These are phyloP conservation scores for Drosophila ohnishii DNA, from an alignment of 1,140 invertebrate genomes.

Conservation along the genomic window DNA sequence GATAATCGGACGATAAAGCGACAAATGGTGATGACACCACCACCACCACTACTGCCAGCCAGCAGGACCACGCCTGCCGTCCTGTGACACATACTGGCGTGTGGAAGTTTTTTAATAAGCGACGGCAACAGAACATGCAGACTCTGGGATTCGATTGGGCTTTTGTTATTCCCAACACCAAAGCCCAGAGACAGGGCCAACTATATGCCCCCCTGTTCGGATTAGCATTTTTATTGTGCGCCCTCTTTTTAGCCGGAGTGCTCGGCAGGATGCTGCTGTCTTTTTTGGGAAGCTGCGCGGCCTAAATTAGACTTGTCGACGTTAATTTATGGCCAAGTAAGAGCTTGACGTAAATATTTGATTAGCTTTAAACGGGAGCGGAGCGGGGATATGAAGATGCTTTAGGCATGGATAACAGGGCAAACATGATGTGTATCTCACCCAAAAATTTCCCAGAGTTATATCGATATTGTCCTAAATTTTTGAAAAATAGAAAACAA, in stretches of 20 bases:
- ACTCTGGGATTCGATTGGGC: constrained; percentile 31
- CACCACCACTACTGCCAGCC: neutral
- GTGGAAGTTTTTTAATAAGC: constrained; percentile 67
- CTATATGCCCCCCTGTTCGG: constrained; percentile 41
- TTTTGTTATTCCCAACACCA: constrained; percentile 51
- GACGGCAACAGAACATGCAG: constrained; percentile 12
- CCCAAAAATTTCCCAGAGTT: constrained; percentile 3
- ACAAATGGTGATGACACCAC: constrained; percentile 58
- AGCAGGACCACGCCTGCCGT: neutral
- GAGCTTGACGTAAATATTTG: constrained; percentile 67
- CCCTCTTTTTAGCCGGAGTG: constrained; percentile 26
- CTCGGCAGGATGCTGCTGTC: constrained; percentile 49
- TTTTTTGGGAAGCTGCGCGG: constrained; percentile 34
- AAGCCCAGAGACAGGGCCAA: constrained; percentile 6
- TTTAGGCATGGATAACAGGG: constrained; percentile 1
- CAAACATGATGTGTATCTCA: constrained; percentile 29
- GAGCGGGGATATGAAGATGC: constrained; percentile 20
- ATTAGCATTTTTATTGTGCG: constrained; percentile 74
- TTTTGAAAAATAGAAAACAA: neutral
- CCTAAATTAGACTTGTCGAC: constrained; percentile 68
- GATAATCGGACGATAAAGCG: constrained; percentile 72
- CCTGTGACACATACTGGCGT: constrained; percentile 27
- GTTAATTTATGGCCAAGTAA: constrained; percentile 63
- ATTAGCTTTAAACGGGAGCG: constrained; percentile 55
- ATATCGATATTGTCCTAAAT: constrained; percentile 1